phyloP scores from a whole-genome alignment of 92 coral and sea anemone genomes.

The Chrysogorgia sp. region DNA sequence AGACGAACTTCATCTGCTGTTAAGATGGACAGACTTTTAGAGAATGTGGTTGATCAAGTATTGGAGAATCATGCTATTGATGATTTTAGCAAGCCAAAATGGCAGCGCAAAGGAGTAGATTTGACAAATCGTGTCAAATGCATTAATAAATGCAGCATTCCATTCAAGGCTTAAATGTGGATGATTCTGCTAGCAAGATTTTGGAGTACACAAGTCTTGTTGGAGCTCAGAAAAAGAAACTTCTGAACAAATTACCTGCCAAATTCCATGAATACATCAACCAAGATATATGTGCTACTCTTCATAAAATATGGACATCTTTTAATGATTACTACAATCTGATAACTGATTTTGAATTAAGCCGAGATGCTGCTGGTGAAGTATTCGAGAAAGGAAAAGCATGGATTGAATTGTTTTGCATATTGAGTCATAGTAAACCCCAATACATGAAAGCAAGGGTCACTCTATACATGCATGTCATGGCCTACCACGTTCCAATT shows the following conservation, averaged over 20 bases:
- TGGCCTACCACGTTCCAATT: too few relatives aligned
- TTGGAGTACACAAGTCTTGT: too few relatives aligned
- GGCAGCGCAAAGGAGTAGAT: background rate
- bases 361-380: background rate
- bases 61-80: too few relatives aligned
- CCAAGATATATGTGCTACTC: background rate
- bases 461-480: too few relatives aligned
- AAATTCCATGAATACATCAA: background rate
- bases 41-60: too few relatives aligned
- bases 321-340: background rate
- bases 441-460: too few relatives aligned
- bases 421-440: background rate
- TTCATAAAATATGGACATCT: background rate
- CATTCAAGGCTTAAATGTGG: background rate
- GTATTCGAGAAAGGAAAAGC: slow-evolving; percentile 1
- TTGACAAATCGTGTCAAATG: background rate
- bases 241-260: background rate
- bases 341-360: background rate
- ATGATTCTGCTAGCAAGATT: too few relatives aligned
- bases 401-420: background rate
- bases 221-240: slow-evolving; percentile 8
- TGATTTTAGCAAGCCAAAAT: too few relatives aligned
- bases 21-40: too few relatives aligned
- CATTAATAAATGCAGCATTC: background rate
- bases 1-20: too few relatives aligned